Percentiles rank a stretch among this genome's conserved stretches.
Conservation (phyloP, 2,888 invertebrate species). For the Chesias legatella region DNA sequence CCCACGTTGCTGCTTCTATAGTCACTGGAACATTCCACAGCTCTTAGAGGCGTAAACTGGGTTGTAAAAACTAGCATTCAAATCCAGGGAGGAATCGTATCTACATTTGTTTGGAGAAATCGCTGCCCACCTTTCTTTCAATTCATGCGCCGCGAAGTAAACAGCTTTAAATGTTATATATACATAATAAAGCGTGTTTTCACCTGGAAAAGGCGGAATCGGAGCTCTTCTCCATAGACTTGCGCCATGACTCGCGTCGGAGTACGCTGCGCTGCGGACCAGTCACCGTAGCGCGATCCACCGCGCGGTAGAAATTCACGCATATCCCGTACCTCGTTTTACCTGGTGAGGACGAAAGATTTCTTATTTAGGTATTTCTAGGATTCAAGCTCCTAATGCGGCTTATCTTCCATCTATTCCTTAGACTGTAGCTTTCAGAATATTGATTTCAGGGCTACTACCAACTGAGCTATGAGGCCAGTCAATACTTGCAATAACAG, state of each 20-base stretch:
- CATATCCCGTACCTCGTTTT: conserved; percentile 97
- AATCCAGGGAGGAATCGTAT: too few species aligned
- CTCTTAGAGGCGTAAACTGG: conserved; percentile 19
- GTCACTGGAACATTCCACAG: conserved; percentile 84
- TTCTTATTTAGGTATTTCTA: neutral
- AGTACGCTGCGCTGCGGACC: conserved; percentile 74
- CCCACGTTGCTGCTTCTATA: conserved; percentile 94
- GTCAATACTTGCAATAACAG: too few species aligned
- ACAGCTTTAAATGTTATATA: too few species aligned
- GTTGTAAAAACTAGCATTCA: neutral
- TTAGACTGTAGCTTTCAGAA: too few species aligned
- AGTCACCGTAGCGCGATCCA: conserved; percentile 83
- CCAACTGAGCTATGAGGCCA: too few species aligned
- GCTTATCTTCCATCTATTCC: too few species aligned
- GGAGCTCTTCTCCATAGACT: conserved; percentile 94
- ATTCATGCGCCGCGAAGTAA: too few species aligned
- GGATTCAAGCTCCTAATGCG: too few species aligned
- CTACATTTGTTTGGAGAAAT: too few species aligned
- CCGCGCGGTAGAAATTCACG: conserved; percentile 97
- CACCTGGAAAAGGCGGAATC: conserved; percentile 97
- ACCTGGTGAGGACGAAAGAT: conserved; percentile 58
- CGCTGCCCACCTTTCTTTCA: too few species aligned
- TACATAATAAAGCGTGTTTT: too few species aligned
- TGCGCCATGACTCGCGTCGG: conserved; percentile 93
- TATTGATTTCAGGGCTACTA: too few species aligned